These are phyloP conservation scores for Chrysolina americana DNA, from an alignment of 2,888 invertebrate species.

Conservation along the genomic window DNA sequence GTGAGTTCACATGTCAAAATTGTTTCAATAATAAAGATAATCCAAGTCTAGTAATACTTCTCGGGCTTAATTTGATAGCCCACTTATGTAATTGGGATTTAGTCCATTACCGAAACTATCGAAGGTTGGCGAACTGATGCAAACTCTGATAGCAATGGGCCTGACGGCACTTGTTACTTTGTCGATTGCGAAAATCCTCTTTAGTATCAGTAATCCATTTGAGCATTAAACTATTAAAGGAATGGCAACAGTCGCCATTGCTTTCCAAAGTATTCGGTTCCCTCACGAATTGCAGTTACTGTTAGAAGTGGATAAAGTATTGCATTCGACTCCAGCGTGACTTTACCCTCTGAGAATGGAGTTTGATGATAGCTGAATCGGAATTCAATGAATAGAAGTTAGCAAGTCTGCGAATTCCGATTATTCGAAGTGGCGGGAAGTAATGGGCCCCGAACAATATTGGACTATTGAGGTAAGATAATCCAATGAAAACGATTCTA, in stretches of 20 bases:
- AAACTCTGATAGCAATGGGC: slow-evolving; percentile 53
- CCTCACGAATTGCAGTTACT: slow-evolving; percentile 14
- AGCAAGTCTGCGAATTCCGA: not conserved
- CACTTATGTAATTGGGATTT: slow-evolving; percentile 14
- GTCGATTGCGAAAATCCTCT: slow-evolving; percentile 57
- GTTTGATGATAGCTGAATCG: not conserved
- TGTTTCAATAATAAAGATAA: too few relatives aligned
- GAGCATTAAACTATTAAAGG: slow-evolving; percentile 65
- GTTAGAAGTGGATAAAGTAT: slow-evolving; percentile 38
- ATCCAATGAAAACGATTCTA: too few relatives aligned
- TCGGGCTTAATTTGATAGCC: not conserved
- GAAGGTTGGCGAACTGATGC: slow-evolving; percentile 56
- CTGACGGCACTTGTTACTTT: slow-evolving; percentile 65
- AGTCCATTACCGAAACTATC: slow-evolving; percentile 47
- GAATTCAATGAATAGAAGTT: not conserved
- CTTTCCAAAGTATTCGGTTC: slow-evolving; percentile 44
- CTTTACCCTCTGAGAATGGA: not conserved
- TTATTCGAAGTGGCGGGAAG: not conserved
- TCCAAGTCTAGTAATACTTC: not conserved
- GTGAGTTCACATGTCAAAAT: too few relatives aligned
- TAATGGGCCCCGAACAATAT: not conserved
- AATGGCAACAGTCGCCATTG: slow-evolving; percentile 51
- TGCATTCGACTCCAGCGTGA: slow-evolving; percentile 3
- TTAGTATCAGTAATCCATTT: slow-evolving; percentile 64
- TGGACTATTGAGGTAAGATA: not conserved